phyloP scores from a whole-genome alignment of 2,113 vertebrate species.

The Catharus bicknelli region DNA sequence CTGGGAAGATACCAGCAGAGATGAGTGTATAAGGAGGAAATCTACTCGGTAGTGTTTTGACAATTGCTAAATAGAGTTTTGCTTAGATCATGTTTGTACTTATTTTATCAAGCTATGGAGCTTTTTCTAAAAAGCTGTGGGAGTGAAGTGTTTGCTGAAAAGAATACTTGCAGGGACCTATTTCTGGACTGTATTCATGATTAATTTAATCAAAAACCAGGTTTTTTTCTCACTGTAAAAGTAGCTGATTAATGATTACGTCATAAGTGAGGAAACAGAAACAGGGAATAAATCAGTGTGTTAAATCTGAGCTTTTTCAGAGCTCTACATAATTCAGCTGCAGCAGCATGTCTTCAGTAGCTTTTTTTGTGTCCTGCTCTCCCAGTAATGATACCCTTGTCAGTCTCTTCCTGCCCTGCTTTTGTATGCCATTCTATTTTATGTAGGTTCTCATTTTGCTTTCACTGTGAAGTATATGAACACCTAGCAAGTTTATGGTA shows the following conservation, averaged over 20 bases:
- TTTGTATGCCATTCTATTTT: not conserved
- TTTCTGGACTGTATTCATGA: conserved; percentile 39
- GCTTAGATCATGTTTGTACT: conserved; percentile 45
- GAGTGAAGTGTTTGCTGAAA: conserved; percentile 57
- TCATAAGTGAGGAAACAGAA: conserved; percentile 40
- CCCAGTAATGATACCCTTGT: conserved; percentile 2
- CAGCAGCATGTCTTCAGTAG: not conserved
- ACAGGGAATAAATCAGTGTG: conserved; percentile 16
- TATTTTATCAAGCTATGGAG: conserved; percentile 25
- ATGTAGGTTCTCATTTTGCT: not conserved
- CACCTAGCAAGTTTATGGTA: not conserved
- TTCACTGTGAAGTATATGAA: not conserved
- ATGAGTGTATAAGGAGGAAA: conserved; percentile 28
- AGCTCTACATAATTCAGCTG: conserved; percentile 33
- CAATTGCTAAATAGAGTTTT: conserved; percentile 52
- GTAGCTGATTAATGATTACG: conserved; percentile 46
- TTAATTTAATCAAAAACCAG: conserved; percentile 50
- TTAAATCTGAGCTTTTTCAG: not conserved
- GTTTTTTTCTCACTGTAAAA: conserved; percentile 7
- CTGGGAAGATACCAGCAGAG: not conserved
- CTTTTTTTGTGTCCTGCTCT: conserved; percentile 18
- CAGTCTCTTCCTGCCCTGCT: not conserved
- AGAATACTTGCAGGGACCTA: conserved; percentile 40
- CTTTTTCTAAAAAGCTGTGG: conserved; percentile 51
- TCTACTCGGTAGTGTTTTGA: conserved; percentile 44